Evolutionary conservation across 2,888 invertebrate genomes (phyloP).

Genomic region (Dicroscelio sp.): DNA sequence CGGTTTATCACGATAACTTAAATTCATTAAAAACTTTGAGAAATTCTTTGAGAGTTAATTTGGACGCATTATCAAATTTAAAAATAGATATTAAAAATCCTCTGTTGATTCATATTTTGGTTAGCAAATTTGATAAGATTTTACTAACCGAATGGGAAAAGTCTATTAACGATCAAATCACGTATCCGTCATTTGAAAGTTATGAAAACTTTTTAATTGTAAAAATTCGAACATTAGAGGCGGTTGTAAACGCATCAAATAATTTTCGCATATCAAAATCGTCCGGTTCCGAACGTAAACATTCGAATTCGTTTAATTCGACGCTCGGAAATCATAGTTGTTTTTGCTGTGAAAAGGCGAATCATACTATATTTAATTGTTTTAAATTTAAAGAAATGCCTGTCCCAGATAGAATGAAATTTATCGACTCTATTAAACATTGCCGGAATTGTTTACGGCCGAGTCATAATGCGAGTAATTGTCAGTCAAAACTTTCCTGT

Average conservation of each 20-base stretch:
- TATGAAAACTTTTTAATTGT: neutral
- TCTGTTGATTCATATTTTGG: neutral
- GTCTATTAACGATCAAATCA: neutral
- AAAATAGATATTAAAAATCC: constrained; percentile 3
- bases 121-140: neutral
- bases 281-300: too few relatives aligned
- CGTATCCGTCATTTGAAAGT: neutral
- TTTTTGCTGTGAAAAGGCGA: neutral
- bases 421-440: neutral
- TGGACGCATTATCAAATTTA: neutral
- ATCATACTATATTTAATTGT: neutral
- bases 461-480: neutral
- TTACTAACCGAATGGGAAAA: neutral
- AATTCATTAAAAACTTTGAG: neutral
- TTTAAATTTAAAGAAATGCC: neutral
- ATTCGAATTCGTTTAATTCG: too few relatives aligned
- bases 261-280: too few relatives aligned
- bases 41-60: neutral
- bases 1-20: neutral
- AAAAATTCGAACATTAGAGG: neutral
- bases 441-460: neutral
- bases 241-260: too few relatives aligned
- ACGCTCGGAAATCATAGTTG: too few relatives aligned
- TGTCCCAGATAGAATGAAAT: neutral
- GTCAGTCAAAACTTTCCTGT: neutral